These are phyloP conservation scores for Solea solea DNA, from an alignment of 2,113 vertebrate species.

Conservation along the genomic window DNA sequence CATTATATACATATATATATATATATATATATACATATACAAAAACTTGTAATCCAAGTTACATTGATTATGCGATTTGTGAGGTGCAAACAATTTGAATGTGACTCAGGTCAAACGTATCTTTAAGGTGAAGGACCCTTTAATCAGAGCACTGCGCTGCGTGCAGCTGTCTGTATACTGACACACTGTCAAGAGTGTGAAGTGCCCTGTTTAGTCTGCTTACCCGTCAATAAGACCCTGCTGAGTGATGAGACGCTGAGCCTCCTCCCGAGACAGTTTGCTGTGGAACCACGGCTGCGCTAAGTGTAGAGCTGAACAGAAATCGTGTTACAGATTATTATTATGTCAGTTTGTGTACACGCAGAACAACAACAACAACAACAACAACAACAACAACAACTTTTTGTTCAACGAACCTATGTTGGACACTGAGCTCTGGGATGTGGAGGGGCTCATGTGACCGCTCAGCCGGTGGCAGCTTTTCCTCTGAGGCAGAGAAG, in stretches of 20 bases:
- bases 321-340: background rate
- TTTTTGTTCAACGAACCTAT: conserved; percentile 82
- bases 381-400: background rate
- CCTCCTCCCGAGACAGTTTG: conserved; percentile 93
- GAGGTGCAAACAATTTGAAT: background rate
- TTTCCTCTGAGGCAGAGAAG: conserved; percentile 85
- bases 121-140: background rate
- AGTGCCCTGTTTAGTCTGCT: conserved; percentile 12
- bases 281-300: conserved; percentile 97
- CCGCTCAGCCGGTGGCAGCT: conserved; percentile 89
- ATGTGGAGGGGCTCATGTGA: conserved; percentile 87
- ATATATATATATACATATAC: no score
- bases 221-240: conserved; percentile 96
- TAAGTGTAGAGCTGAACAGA: conserved; percentile 87
- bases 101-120: background rate
- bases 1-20: no score
- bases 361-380: background rate
- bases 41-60: no score
- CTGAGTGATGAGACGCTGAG: conserved; percentile 91
- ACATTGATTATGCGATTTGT: no score
- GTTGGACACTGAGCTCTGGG: conserved; percentile 82
- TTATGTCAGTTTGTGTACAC: background rate
- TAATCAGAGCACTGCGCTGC: background rate
- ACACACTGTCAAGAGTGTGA: background rate
- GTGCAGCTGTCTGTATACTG: background rate